Base-by-base conservation (phyloP, 2,888 invertebrate species). In the Exephanes ischioxanthus region DNA sequence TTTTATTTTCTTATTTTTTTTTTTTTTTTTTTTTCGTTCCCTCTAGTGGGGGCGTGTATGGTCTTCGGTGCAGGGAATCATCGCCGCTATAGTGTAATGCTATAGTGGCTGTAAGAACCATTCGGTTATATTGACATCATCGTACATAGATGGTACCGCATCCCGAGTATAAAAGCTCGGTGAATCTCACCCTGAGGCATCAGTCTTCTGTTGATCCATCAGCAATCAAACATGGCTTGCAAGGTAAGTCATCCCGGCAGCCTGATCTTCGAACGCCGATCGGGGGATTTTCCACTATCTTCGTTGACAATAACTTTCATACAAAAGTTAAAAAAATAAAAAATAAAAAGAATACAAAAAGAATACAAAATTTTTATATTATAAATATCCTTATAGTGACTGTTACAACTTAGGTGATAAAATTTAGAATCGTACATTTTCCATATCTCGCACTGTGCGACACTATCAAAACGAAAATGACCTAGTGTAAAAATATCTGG, bases 181-280 rank as follows among this genome's bases (percentile, higher is more conserved):
- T 41, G 88, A 77, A 90, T 91, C 87, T 90, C 85, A 91, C 90
- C 90, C 90, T 48, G 86, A 89, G 90, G 88, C 89, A 92, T 92
- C 92, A 92, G 92, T 92, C 90, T 89, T 90, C 90, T 89, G 90
- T 87, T 87, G 90, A 90, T 92, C 89, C 86, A 89, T 89, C 82
- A 68, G 81, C 84, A 80, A 88, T 87, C 87, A 91, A 92, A 91
- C 90, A 92, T 92, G 92, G 89, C 87, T 89, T 88, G 88, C 89
- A 91, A 90, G 91, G 92, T 92, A 89, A 89, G 89, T 73, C 68
- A 37, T 63, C 58, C n/a, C 6, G n/a, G 30, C 30, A 30, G 16
- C 3, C 7, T 4, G 2, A 63, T 48, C 41, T 58, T 51, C 48
- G 11, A 45, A 3, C 11, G 45, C 1, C 45, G 41, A 48, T 48